Evolutionary conservation across 2,888 invertebrate species (phyloP).

Genomic region (Mycogona germanica): DNA sequence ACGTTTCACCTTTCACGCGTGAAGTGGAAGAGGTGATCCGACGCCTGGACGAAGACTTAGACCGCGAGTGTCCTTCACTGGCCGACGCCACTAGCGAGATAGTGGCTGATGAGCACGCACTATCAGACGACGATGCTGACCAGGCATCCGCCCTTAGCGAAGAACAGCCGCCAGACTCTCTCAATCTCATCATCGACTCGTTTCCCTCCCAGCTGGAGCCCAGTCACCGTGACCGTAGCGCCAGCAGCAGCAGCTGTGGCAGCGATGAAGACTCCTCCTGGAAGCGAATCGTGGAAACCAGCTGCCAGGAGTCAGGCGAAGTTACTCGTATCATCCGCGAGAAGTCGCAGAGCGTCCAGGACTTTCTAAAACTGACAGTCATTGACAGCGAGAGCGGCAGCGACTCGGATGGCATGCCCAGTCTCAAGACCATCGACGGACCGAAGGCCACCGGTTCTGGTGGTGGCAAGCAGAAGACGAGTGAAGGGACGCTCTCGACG

Average conservation of each 20-base stretch:
- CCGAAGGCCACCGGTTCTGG: background rate
- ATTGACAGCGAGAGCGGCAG: conserved; percentile 48
- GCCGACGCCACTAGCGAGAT: background rate
- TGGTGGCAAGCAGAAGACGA: background rate
- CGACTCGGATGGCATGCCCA: conserved; percentile 25
- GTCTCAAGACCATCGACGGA: background rate
- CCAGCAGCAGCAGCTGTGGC: background rate
- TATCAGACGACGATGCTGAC: background rate
- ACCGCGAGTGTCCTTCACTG: conserved; percentile 1
- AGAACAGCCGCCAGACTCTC: background rate
- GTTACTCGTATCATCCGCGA: conserved; percentile 48
- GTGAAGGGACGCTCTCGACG: background rate
- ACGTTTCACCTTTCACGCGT: conserved; percentile 10
- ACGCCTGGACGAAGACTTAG: conserved; percentile 19
- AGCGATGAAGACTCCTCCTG: conserved; percentile 13
- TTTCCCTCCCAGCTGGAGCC: background rate
- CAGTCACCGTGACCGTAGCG: background rate
- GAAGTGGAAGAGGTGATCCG: conserved; percentile 18
- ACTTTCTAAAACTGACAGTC: conserved; percentile 52
- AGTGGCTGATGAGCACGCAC: background rate
- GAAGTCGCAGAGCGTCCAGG: conserved; percentile 52
- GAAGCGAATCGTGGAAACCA: conserved; percentile 41
- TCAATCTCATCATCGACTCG: background rate
- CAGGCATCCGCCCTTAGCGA: background rate
- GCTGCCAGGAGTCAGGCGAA: conserved; percentile 45